These are phyloP conservation scores for Hylyphantes graminicola DNA, from an alignment of 1,140 invertebrate genomes.

Conservation along the genomic window DNA sequence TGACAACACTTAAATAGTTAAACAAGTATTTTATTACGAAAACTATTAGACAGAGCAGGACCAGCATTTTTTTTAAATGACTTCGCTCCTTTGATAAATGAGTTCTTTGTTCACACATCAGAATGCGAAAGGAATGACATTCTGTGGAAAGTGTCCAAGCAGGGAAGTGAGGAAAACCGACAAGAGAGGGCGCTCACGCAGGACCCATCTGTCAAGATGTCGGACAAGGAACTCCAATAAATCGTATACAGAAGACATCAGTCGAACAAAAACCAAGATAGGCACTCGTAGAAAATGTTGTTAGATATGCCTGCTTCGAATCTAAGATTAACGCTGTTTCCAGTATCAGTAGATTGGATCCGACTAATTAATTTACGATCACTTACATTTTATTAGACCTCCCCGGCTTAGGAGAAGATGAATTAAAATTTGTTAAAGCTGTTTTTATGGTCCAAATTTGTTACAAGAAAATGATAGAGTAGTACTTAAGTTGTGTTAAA, in stretches of 20 bases:
- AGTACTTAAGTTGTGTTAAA: no score
- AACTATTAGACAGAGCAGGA: background rate
- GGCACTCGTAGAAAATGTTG: conserved; percentile 47
- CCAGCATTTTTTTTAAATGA: background rate
- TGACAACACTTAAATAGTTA: no score
- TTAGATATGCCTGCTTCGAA: conserved; percentile 58
- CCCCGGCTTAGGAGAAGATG: conserved; percentile 45
- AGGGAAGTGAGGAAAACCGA: conserved; percentile 54
- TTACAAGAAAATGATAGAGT: no score
- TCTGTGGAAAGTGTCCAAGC: conserved; percentile 57
- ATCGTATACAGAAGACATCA: conserved; percentile 48
- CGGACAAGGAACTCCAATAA: conserved; percentile 56
- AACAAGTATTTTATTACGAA: no score
- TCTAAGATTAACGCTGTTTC: conserved; percentile 43
- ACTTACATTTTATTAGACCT: conserved; percentile 33
- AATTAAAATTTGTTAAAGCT: background rate
- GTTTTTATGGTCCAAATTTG: no score
- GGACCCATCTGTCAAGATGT: conserved; percentile 52
- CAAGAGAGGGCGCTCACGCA: conserved; percentile 47
- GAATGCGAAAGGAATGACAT: conserved; percentile 16
- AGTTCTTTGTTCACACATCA: conserved; percentile 41
- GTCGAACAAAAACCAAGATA: conserved; percentile 49
- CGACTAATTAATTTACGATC: conserved; percentile 52
- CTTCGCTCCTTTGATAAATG: conserved; percentile 45
- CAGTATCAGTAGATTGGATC: background rate